Evolutionary conservation across 2,113 vertebrate species (phyloP).

Genomic region (Mustela nigripes): DNA sequence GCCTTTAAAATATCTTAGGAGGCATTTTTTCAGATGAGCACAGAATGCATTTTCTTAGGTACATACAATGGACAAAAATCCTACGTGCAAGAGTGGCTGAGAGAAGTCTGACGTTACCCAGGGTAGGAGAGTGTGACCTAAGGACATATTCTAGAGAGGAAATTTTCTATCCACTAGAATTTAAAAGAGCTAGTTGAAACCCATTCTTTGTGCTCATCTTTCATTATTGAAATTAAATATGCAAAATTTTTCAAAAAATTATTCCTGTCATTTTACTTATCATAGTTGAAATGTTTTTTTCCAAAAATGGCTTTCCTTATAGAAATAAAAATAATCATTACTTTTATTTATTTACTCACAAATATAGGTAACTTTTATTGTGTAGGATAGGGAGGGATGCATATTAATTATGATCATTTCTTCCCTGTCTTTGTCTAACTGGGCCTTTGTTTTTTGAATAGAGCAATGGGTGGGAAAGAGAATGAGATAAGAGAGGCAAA

Average conservation of each 20-base stretch:
- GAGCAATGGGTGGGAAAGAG: neutral
- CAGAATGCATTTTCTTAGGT: constrained; percentile 34
- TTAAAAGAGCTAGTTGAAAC: neutral
- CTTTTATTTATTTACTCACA: constrained; percentile 1
- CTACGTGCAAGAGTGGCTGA: neutral
- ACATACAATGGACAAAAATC: neutral
- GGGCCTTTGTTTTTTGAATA: constrained; percentile 45
- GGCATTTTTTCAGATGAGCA: neutral
- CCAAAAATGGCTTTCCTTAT: neutral
- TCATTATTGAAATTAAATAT: constrained; percentile 25
- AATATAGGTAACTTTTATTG: neutral
- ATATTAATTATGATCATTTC: neutral
- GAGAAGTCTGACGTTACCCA: neutral
- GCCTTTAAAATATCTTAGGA: neutral
- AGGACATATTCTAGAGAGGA: neutral
- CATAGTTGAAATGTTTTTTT: constrained; percentile 14
- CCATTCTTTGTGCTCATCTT: neutral
- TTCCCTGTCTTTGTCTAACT: neutral
- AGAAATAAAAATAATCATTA: neutral
- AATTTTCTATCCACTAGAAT: neutral
- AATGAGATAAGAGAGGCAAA: neutral
- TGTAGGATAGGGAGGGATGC: neutral
- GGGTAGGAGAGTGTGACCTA: neutral
- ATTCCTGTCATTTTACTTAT: neutral
- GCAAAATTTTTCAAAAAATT: neutral